Conservation (phyloP, 2,888 invertebrate species). For the Apoda limacodes region DNA sequence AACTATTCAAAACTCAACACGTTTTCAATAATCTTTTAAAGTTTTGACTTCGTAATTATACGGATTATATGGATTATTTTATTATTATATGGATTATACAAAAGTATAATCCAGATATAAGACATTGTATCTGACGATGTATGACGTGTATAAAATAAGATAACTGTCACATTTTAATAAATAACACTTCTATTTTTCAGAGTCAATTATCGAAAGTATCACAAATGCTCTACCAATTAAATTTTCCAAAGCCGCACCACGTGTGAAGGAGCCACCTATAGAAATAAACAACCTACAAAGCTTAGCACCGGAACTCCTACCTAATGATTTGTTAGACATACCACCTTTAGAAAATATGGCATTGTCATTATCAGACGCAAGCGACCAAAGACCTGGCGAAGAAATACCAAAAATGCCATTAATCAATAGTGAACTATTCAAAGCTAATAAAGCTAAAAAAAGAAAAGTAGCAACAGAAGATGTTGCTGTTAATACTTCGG, state of each 20-base stretch:
- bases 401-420: constrained; percentile 58
- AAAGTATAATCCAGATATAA: too few relatives aligned
- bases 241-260: constrained; percentile 33
- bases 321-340: constrained; percentile 33
- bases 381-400: constrained; percentile 23
- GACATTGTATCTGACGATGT: too few relatives aligned
- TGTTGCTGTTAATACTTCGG: constrained; percentile 39
- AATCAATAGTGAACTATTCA: constrained; percentile 42
- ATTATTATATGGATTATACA: too few relatives aligned
- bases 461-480: constrained; percentile 31
- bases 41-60: too few relatives aligned
- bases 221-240: constrained; percentile 48
- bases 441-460: constrained; percentile 28
- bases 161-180: neutral
- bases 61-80: too few relatives aligned
- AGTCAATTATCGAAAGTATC: constrained; percentile 46
- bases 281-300: constrained; percentile 40
- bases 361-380: constrained; percentile 17
- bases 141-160: too few relatives aligned
- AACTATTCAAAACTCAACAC: too few relatives aligned
- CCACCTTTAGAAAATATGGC: constrained; percentile 15
- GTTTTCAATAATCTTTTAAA: too few relatives aligned
- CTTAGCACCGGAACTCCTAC: constrained; percentile 44
- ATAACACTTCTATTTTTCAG: constrained; percentile 27
- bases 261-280: constrained; percentile 34